Conservation (phyloP, 2,113 vertebrate genomes). For the Ctenomys sociabilis region DNA sequence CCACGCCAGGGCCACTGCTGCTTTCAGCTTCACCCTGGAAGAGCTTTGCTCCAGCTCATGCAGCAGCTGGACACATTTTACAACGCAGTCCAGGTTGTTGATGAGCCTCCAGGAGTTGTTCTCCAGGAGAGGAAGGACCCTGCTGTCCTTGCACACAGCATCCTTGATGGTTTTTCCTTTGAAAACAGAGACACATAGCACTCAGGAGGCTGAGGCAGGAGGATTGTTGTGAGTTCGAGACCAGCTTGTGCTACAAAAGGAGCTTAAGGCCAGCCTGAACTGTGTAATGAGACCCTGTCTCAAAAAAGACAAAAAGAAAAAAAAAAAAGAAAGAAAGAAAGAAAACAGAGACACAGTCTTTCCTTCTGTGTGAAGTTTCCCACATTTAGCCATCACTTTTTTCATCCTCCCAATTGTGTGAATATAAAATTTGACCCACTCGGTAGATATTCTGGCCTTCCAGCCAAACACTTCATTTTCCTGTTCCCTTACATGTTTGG, state of each 20-base stretch:
- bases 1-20: accelerated
- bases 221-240: too few relatives aligned
- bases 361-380: background rate
- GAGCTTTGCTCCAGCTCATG: background rate
- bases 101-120: constrained; percentile 52
- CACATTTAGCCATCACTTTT: background rate
- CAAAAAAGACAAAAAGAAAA: too few relatives aligned
- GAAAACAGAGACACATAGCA: constrained; percentile 66
- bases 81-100: accelerated
- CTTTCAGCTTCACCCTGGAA: background rate
- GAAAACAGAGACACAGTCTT: constrained; percentile 55
- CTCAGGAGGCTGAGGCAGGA: too few relatives aligned
- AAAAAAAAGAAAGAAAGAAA: too few relatives aligned
- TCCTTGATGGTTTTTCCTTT: constrained; percentile 71
- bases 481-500: background rate
- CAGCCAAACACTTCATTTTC: background rate
- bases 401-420: background rate
- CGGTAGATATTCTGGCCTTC: background rate
- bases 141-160: constrained; percentile 51
- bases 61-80: constrained; percentile 8
- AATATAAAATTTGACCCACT: constrained; percentile 69
- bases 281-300: too few relatives aligned
- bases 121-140: constrained; percentile 55
- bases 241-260: too few relatives aligned
- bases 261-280: too few relatives aligned